Percentiles rank a stretch among this genome's conserved stretches.
Conservation (phyloP, 2,888 invertebrate species). For the Rhopalosiphum nymphaeae region DNA sequence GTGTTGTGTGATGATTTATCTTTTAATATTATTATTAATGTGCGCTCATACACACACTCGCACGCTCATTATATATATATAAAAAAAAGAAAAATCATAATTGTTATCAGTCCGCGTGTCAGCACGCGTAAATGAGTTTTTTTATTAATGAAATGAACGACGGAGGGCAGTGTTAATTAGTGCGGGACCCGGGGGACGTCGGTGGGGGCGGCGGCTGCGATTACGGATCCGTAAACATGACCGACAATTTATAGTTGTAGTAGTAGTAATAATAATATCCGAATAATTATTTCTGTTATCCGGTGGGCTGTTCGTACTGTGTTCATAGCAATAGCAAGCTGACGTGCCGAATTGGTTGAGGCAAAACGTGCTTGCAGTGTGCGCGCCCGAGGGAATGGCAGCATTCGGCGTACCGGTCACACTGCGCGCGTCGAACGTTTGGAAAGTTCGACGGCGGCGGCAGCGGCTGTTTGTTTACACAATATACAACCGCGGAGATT, state of each 20-base stretch:
- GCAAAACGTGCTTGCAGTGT: slow-evolving; percentile 10
- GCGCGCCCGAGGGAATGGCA: slow-evolving; percentile 25
- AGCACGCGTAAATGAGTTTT: slow-evolving; percentile 45
- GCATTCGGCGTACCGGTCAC: slow-evolving; percentile 33
- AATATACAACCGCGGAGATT: background rate
- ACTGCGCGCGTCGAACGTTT: slow-evolving; percentile 53
- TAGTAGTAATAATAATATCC: slow-evolving; percentile 15
- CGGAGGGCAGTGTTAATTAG: slow-evolving; percentile 51
- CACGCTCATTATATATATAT: background rate
- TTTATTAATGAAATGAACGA: slow-evolving; percentile 57
- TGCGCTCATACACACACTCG: background rate
- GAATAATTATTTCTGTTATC: slow-evolving; percentile 38
- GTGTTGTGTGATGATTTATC: background rate
- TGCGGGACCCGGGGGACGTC: background rate
- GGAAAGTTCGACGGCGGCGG: slow-evolving; percentile 61
- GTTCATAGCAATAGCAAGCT: background rate
- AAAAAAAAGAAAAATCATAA: background rate
- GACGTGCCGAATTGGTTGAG: background rate
- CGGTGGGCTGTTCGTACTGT: background rate
- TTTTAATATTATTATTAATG: background rate
- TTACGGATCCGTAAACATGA: background rate
- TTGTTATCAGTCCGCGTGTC: slow-evolving; percentile 12
- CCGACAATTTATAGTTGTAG: background rate
- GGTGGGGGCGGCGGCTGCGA: slow-evolving; percentile 9
- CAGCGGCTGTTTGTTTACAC: slow-evolving; percentile 6